Percentiles rank a stretch among this genome's conserved stretches.
Evolutionary conservation across 2,888 invertebrate species (phyloP).

Genomic region (Melikaiella ostensackeni): DNA sequence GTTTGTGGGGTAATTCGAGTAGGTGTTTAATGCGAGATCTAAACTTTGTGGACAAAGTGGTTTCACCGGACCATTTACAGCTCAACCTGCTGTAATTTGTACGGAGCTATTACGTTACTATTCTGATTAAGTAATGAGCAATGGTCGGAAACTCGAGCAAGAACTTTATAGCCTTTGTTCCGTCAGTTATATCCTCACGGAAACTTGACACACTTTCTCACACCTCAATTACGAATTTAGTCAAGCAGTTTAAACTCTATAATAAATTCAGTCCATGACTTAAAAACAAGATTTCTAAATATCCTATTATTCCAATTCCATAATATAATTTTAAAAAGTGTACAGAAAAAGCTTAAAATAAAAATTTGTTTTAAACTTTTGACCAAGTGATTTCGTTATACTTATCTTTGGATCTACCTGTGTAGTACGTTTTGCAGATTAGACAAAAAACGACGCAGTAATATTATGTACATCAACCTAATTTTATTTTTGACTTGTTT

Average conservation of each 20-base stretch:
- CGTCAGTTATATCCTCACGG: not conserved
- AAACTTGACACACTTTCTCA: conserved; percentile 21
- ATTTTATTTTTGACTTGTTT: too few species aligned
- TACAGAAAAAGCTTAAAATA: too few species aligned
- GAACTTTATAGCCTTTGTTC: conserved; percentile 29
- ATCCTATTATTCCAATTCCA: not conserved
- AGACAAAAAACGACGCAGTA: too few species aligned
- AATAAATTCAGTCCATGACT: not conserved
- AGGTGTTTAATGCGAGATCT: not conserved
- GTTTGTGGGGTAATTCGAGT: not conserved
- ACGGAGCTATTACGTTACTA: not conserved
- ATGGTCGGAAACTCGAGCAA: conserved; percentile 8
- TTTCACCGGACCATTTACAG: conserved; percentile 7
- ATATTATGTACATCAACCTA: too few species aligned
- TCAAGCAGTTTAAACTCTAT: not conserved
- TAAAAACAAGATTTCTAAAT: conserved; percentile 2
- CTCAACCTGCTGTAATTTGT: conserved; percentile 2
- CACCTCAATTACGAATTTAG: not conserved
- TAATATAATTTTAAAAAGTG: not conserved
- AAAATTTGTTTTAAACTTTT: too few species aligned
- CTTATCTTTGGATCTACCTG: too few species aligned
- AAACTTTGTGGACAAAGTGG: conserved; percentile 15
- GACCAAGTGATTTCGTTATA: too few species aligned
- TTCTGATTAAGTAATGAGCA: conserved; percentile 9
- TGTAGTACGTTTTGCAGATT: too few species aligned